These are phyloP conservation scores for Panulirus ornatus DNA, from an alignment of 1,140 invertebrate genomes.

Conservation along the genomic window DNA sequence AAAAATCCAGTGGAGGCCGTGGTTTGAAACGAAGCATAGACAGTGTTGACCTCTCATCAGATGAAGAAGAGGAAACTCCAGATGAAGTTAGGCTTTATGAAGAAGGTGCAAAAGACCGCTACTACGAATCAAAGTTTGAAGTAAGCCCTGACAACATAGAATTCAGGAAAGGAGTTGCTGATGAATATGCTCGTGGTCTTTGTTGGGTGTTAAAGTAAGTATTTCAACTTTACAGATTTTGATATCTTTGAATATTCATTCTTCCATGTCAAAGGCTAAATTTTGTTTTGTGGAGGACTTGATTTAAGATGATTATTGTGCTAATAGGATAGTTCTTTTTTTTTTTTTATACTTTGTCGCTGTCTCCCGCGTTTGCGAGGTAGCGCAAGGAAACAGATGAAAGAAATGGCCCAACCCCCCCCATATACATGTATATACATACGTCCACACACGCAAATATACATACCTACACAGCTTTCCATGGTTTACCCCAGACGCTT, in stretches of 20 bases:
- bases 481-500: too few species aligned
- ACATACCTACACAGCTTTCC: too few species aligned
- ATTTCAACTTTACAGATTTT: too few species aligned
- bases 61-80: conserved; percentile 88
- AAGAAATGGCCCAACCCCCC: too few species aligned
- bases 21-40: conserved; percentile 67
- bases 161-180: conserved; percentile 93
- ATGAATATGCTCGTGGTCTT: conserved; percentile 96
- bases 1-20: background rate
- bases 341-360: too few species aligned
- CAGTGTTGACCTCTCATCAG: conserved; percentile 79
- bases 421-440: too few species aligned
- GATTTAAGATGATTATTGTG: too few species aligned
- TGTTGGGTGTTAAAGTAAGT: conserved; percentile 94
- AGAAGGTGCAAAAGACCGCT: conserved; percentile 98
- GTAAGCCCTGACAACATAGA: conserved; percentile 88
- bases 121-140: conserved; percentile 98
- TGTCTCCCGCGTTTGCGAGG: too few species aligned
- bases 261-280: too few species aligned
- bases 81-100: conserved; percentile 98
- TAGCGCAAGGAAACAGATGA: too few species aligned
- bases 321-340: background rate
- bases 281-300: background rate
- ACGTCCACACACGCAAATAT: too few species aligned
- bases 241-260: too few species aligned